Evolutionary conservation across 92 coral and sea anemone genomes (phyloP), one percentile per base, ranked within the genome.

Genomic region (Porites cylindrica): DNA sequence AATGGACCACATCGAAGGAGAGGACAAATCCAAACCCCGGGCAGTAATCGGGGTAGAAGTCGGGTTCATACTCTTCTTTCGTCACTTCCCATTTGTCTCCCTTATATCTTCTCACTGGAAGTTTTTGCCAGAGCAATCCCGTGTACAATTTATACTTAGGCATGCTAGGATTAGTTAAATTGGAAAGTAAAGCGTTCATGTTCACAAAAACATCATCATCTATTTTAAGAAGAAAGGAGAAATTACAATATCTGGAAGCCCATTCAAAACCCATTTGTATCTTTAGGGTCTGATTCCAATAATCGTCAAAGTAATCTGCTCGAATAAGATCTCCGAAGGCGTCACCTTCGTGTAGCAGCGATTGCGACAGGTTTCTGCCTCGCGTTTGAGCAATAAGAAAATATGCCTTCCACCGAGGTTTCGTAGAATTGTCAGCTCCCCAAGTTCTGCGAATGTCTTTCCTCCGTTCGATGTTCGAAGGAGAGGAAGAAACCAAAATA

Each of bases 261-360:
- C 70, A 65, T 65, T 65, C 70, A 8, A 65, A 65, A 9, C 70
- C 70, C 70, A 65, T 65, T 65, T 65, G 20, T 18, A 65, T 65
- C 18, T 65, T 65, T 6, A 18, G 70, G 26, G 70, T 65, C 1
- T 65, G 70, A 65, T 65, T 65, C 23, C 26, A 65, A 14, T 65
- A 65, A 21, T 65, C 20, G 18, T 56, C 61, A 14, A 56, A 56
- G 61, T 56, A 56, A 14, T 56, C 61, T 56, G 61, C 61, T 10
- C 61, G 20, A n/a, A 65, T 21, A 65, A 65, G 70, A 21, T 65
- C 70, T 65, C 10, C 26, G 26, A 65, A 21, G 26, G 70, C 18
- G 17, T 65, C 70, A 21, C 19, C 70, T 65, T 65, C 70, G 20
- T 14, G 23, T 21, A 65, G 26, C 26, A 65, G 6, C 18, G 19